Base-by-base conservation (phyloP, 2,113 vertebrate species). In the Elephantulus edwardii region DNA sequence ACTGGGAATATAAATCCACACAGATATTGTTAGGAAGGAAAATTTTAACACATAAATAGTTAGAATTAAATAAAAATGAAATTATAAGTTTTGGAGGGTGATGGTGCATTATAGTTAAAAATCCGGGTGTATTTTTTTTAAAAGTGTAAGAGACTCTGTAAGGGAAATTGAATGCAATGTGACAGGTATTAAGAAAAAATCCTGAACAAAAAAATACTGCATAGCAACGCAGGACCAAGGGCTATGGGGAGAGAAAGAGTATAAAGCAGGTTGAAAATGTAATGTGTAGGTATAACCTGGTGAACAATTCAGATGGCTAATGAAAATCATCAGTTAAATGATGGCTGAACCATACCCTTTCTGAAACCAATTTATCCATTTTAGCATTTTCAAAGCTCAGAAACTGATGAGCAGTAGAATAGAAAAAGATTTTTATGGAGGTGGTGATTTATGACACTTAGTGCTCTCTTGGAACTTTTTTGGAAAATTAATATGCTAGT, bases 1-100 rank as follows among this genome's bases (percentile, higher is more conserved):
- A 91, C 89, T 83, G 35, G 81, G 83, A 94, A 62, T 75, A 92
- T 84, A 82, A 92, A 86, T 75, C 60, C 46, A 77, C 24, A 78
- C 50, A n/a, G 78, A 72, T 93, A 91, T n/a, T 81, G 30, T 78
- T 76, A 75, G 33, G 20, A 82, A 82, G 81, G 17, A 90, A 72
- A 54, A 58, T 60, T 76, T 66, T 30, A 44, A 76, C 33, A 89
- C 28, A 40, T 42, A 78, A 44, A 62, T 22, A 87, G 70, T 82
- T 62, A 90, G 64, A 93, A 92, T 56, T 42, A 71, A 70, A 91
- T 87, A 71, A 83, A 86, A 92, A 82, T 7, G 8, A 30, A 79
- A 75, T 54, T 87, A 44, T 70, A 38, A n/a, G 38, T 91, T 91
- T 89, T 78, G 17, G 81, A 19, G 35, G 16, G 30, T 20, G 7